Conservation (phyloP, 2,113 vertebrate genomes). For the Eidolon helvum region DNA sequence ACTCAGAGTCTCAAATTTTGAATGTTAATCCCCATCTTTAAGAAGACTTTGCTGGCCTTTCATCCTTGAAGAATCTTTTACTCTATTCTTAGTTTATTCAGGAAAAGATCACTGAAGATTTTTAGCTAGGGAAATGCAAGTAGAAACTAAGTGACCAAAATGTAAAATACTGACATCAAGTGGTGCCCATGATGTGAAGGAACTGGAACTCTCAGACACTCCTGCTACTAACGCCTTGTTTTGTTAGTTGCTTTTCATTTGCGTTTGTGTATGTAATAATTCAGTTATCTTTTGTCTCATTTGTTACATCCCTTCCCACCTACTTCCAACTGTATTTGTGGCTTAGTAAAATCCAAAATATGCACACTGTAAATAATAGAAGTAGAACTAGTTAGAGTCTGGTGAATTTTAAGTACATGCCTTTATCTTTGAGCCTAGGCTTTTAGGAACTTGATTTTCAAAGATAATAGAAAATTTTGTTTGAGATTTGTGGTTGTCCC, state of each 20-base stretch:
- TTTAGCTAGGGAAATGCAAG: neutral
- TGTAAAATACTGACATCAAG: neutral
- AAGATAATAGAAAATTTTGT: neutral
- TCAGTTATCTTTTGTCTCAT: neutral
- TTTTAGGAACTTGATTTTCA: conserved; percentile 12
- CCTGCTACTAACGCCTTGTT: neutral
- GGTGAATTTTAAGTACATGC: neutral
- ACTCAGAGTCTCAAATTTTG: neutral
- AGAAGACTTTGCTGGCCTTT: neutral
- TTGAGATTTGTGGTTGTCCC: neutral
- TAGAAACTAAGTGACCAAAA: neutral
- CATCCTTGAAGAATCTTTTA: neutral
- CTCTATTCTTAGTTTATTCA: neutral
- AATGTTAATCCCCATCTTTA: neutral
- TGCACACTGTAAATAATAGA: neutral
- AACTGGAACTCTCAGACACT: neutral
- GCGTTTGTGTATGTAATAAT: neutral
- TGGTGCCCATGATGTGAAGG: neutral
- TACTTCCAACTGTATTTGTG: conserved; percentile 7
- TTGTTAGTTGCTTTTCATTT: neutral
- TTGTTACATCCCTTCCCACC: neutral
- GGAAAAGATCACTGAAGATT: neutral
- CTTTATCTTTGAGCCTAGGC: neutral
- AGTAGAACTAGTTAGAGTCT: neutral
- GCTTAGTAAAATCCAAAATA: neutral